A percentile compares a stretch with the other conserved stretches of the same genome.
Evolutionary conservation across 2,113 vertebrate species (phyloP).

Genomic region (Ptyas mucosa): DNA sequence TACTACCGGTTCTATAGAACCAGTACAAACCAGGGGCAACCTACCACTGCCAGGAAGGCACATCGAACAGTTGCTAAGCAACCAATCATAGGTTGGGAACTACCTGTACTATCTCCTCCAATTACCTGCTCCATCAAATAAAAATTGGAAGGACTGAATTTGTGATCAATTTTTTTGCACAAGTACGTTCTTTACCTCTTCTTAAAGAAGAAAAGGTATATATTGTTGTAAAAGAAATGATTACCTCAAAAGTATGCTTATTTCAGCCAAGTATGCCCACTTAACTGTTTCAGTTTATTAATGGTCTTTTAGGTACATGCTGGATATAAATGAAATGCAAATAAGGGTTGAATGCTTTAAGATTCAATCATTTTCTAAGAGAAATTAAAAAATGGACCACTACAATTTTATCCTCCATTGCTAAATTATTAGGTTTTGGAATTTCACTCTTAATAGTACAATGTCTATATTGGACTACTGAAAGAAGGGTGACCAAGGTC

Average conservation of each 20-base stretch:
- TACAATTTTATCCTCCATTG: neutral
- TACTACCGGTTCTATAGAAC: too few species aligned
- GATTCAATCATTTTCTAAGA: neutral
- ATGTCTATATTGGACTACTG: constrained; percentile 47
- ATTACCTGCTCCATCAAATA: neutral
- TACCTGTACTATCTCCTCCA: neutral
- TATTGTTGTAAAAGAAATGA: neutral
- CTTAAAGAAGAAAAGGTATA: neutral
- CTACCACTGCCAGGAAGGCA: too few species aligned
- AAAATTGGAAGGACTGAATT: neutral
- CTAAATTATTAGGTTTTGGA: constrained; percentile 26
- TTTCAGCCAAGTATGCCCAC: neutral
- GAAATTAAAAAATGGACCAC: neutral
- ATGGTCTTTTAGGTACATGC: neutral
- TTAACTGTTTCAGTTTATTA: neutral
- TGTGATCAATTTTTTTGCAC: neutral
- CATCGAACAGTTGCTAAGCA: too few species aligned
- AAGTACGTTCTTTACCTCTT: neutral
- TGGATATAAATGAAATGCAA: neutral
- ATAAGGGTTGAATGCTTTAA: neutral
- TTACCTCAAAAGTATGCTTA: neutral
- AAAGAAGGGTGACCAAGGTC: constrained; percentile 65
- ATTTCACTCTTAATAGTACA: constrained; percentile 22
- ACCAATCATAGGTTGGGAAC: too few species aligned
- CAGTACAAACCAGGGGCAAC: too few species aligned